Evolutionary conservation across 2,888 invertebrate species (phyloP).

Genomic region (Drosophila eohydei): DNA sequence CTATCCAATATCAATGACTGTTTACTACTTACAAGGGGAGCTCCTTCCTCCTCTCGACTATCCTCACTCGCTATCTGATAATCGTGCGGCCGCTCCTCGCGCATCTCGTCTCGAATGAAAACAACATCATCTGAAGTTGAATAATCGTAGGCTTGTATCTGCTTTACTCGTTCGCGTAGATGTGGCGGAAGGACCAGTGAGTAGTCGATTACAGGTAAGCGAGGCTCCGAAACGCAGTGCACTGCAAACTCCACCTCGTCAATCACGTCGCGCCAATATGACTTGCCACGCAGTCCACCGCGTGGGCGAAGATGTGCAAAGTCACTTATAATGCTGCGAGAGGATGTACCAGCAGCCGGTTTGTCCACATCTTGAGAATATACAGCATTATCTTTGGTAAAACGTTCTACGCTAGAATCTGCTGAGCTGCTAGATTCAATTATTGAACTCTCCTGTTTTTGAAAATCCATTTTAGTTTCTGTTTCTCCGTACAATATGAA

Average conservation of each 20-base stretch:
- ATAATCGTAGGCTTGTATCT: conserved; percentile 79
- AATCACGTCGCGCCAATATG: conserved; percentile 80
- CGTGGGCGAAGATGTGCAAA: conserved; percentile 47
- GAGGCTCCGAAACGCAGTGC: conserved; percentile 57
- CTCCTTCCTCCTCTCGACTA: conserved; percentile 38
- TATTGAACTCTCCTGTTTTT: neutral
- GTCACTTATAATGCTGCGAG: conserved; percentile 49
- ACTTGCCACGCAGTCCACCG: conserved; percentile 44
- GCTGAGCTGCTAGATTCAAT: neutral
- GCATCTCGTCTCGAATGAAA: conserved; percentile 72
- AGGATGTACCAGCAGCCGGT: conserved; percentile 7
- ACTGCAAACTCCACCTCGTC: conserved; percentile 75
- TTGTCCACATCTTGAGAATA: neutral
- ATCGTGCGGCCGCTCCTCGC: conserved; percentile 48
- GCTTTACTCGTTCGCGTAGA: conserved; percentile 76
- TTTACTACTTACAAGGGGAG: conserved; percentile 32
- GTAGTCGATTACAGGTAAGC: conserved; percentile 71
- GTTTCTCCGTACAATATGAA: neutral
- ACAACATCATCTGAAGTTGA: conserved; percentile 74
- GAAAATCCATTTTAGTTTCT: neutral
- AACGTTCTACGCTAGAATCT: conserved; percentile 3
- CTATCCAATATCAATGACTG: neutral
- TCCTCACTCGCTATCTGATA: conserved; percentile 55
- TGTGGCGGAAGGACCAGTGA: conserved; percentile 78
- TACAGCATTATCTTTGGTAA: neutral